Evolutionary conservation across 2,888 invertebrate species (phyloP).

Genomic region (Syrphus vitripennis): DNA sequence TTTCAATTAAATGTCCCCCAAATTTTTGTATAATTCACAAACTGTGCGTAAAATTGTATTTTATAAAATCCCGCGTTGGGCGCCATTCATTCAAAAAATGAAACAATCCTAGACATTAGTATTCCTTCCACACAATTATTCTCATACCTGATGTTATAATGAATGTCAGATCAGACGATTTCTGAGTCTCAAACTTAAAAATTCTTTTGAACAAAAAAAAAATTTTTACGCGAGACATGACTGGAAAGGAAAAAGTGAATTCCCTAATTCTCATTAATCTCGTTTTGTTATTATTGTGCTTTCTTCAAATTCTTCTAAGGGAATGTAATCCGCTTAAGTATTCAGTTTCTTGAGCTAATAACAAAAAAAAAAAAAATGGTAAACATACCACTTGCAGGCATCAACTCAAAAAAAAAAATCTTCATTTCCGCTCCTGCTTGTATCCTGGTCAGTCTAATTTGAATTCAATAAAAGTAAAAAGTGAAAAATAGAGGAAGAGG

Average conservation of each 20-base stretch:
- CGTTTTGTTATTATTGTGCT: slow-evolving; percentile 20
- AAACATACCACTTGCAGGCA: slow-evolving; percentile 22
- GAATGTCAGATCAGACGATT: neutral
- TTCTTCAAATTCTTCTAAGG: neutral
- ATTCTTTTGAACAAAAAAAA: neutral
- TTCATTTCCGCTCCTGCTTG: slow-evolving; percentile 25
- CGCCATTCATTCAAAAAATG: neutral
- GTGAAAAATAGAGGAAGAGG: neutral
- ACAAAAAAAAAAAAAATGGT: neutral
- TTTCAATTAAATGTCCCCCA: neutral
- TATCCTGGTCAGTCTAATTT: slow-evolving; percentile 53
- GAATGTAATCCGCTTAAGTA: slow-evolving; percentile 62
- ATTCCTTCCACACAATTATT: neutral
- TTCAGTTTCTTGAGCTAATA: slow-evolving; percentile 38
- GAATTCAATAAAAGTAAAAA: slow-evolving; percentile 67
- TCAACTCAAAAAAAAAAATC: slow-evolving; percentile 33
- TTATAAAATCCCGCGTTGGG: neutral
- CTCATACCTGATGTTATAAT: neutral
- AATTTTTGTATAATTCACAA: neutral
- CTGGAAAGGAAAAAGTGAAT: neutral
- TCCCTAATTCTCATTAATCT: slow-evolving; percentile 54
- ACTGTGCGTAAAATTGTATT: neutral
- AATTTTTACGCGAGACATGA: neutral
- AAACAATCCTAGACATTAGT: no score
- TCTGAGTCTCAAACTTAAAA: neutral